Base-by-base conservation (phyloP, 92 coral and sea anemone species). In the Zoanthus sociatus region DNA sequence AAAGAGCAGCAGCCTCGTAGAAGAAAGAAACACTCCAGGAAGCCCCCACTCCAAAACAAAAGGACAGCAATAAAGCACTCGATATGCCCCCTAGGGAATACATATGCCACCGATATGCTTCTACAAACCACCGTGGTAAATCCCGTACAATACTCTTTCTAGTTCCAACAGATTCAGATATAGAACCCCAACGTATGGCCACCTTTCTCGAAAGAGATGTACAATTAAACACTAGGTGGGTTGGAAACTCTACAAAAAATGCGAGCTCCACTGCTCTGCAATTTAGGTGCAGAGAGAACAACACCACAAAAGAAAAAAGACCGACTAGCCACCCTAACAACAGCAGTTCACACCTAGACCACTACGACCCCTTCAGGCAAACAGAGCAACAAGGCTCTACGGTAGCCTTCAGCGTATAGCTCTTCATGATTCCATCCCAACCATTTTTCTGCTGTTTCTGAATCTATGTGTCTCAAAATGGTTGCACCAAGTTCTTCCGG, bases 341-440 rank as follows among this genome's bases (percentile, higher is more conserved):
- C 14, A 33, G 84, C 67, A 13, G 3, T 1, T 16, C 69, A 78
- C 48, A 15, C 11, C 46, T 46, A 66, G 18, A 60, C 74, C 11
- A 82, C 86, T 56, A 82, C 86, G 18, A 31, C 20, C 86, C 86
- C 86, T 16, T 76, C 56, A 76, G 76, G 76, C 53, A 82, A 13
- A 76, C 86, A 82, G 86, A 82, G 64, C 86, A 82, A 82, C 53
- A 67, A 76, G 75, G 54, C 31, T 66, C 86, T 73, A 7, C 86
- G 37, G 63, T 61, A 82, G 1, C 76, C 86, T 76, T 64, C 86
- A 56, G 75, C 86, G 54, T 63, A 64, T 75, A 82, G 86, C 76
- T 82, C 86, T 82, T 75, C 86, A 26, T 30, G 86, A 11, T 32
- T 48, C 76, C 86, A 82, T 15, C 56, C 86, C 55, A 82, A 82